Conservation (phyloP, 2,113 vertebrate species). For the Solenodon paradoxus region DNA sequence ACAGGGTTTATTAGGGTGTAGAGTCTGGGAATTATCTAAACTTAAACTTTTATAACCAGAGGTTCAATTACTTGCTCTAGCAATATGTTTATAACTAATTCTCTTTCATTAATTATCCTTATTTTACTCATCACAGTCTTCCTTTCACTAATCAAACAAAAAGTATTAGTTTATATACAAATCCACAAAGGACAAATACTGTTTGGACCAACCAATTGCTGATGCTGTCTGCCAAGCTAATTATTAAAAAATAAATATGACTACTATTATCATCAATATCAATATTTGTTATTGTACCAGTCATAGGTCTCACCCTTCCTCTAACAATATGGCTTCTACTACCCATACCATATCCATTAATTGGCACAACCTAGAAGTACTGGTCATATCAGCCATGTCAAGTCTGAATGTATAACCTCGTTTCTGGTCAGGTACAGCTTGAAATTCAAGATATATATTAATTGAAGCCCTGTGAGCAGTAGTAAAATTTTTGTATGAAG, state of each 20-base stretch:
- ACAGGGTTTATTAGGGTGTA: not conserved
- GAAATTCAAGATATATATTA: not conserved
- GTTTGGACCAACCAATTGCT: accelerated
- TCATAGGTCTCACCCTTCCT: accelerated
- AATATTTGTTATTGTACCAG: accelerated
- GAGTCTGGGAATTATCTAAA: not conserved
- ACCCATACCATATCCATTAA: accelerated
- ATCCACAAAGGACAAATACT: accelerated
- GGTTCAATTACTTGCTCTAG: not conserved
- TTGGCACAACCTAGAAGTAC: not conserved
- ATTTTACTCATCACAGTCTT: not conserved
- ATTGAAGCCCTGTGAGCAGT: accelerated
- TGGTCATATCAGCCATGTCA: not conserved
- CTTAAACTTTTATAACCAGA: not conserved
- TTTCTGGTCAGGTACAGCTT: accelerated
- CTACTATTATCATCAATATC: accelerated
- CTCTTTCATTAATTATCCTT: accelerated
- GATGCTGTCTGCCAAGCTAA: accelerated
- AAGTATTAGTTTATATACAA: not conserved
- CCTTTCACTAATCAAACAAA: not conserved
- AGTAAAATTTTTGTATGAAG: accelerated
- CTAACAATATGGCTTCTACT: accelerated
- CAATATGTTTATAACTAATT: not conserved
- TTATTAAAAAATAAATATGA: accelerated
- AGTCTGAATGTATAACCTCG: not conserved